Evolutionary conservation across 1,140 invertebrate species (phyloP).

Genomic region (Zaprionus gabonicus): DNA sequence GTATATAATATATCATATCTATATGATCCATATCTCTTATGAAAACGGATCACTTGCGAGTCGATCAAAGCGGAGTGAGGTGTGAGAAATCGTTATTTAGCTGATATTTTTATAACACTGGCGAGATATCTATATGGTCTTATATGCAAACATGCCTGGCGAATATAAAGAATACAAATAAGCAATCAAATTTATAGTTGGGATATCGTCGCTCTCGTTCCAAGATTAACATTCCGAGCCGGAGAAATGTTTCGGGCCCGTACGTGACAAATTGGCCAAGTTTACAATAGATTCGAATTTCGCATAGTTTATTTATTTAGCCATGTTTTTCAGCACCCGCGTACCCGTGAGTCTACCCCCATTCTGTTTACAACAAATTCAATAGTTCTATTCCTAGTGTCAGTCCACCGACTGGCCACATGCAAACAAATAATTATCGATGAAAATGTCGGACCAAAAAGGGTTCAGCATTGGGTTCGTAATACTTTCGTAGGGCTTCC

Average conservation of each 20-base stretch:
- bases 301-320: conserved; percentile 41
- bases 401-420: conserved; percentile 38
- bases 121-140: conserved; percentile 27
- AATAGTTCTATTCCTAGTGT: conserved; percentile 59
- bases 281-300: conserved; percentile 40
- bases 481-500: conserved; percentile 57
- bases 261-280: conserved; percentile 37
- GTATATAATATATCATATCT: background rate
- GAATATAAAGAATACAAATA: conserved; percentile 18
- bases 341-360: background rate
- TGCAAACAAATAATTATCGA: conserved; percentile 75
- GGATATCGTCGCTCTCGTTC: conserved; percentile 34
- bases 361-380: conserved; percentile 49
- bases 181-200: conserved; percentile 51
- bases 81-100: conserved; percentile 25
- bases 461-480: conserved; percentile 18
- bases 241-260: conserved; percentile 7
- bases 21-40: conserved; percentile 15
- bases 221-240: conserved; percentile 23
- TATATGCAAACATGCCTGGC: conserved; percentile 20
- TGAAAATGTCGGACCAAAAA: conserved; percentile 36
- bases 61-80: conserved; percentile 36
- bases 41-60: conserved; percentile 12
- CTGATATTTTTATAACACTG: conserved; percentile 19
- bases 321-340: background rate